Evolutionary conservation across 2,113 vertebrate species (phyloP).

Genomic region (Gadus chalcogrammus): DNA sequence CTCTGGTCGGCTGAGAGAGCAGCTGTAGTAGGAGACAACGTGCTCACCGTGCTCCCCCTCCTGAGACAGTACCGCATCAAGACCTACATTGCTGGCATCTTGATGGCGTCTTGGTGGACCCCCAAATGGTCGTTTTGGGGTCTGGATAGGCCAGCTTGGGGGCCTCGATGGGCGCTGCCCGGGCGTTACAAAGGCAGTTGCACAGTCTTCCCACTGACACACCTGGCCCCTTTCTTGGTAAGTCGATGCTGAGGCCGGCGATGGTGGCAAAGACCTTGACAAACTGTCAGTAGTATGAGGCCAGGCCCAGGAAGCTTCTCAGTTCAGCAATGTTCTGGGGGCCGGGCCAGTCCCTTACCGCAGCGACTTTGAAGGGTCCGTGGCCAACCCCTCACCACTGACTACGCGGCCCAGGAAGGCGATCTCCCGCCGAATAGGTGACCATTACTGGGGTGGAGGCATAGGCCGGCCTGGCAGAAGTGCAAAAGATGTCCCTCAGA

Average conservation of each 20-base stretch:
- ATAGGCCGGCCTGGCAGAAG: neutral
- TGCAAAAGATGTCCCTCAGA: neutral
- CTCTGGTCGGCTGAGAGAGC: neutral
- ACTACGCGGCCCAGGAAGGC: no score
- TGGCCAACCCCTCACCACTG: no score
- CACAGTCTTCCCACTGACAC: neutral
- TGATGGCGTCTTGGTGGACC: neutral
- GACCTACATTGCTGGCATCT: neutral
- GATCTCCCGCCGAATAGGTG: no score
- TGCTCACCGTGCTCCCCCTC: neutral
- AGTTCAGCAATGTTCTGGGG: no score
- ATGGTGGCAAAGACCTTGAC: neutral
- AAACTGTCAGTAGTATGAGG: neutral
- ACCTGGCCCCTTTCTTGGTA: neutral
- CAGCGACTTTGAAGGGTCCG: no score
- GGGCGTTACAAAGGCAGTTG: neutral
- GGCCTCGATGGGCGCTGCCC: neutral
- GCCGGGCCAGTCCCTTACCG: no score
- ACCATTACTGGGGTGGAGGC: neutral
- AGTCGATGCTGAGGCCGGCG: neutral
- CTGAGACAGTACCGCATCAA: neutral
- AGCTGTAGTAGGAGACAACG: neutral
- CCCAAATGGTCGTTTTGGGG: no score
- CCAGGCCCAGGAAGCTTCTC: conserved; percentile 3
- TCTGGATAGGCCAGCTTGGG: neutral